phyloP scores from a whole-genome alignment of 2,888 invertebrate species.

The Protophormia terraenovae region DNA sequence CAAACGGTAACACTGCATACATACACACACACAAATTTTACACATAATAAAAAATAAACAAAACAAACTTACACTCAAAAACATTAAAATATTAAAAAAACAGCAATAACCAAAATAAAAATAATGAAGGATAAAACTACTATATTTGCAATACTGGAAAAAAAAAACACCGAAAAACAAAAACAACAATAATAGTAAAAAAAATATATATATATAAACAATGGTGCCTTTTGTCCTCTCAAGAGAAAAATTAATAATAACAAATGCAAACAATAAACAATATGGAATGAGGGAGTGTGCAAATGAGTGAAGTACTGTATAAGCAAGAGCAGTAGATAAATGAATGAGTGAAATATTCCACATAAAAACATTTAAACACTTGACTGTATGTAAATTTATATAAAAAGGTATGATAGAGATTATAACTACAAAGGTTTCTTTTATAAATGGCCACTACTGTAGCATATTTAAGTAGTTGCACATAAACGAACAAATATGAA shows the following conservation, averaged over 20 bases:
- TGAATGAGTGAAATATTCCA: neutral
- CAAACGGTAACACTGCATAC: neutral
- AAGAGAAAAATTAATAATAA: slow-evolving; percentile 64
- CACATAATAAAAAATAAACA: neutral
- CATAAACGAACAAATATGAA: neutral
- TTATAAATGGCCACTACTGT: slow-evolving; percentile 29
- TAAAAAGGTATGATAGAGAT: neutral
- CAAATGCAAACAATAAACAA: slow-evolving; percentile 62
- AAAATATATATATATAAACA: slow-evolving; percentile 49
- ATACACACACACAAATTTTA: no score
- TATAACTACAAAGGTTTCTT: neutral
- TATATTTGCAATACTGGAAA: no score
- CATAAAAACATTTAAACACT: neutral
- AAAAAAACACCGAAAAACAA: slow-evolving; percentile 15
- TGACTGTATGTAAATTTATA: neutral
- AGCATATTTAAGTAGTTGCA: slow-evolving; percentile 5
- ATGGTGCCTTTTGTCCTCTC: slow-evolving; percentile 47
- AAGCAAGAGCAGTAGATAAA: neutral
- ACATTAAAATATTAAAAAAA: neutral
- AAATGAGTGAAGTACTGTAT: neutral
- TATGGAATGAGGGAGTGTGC: neutral
- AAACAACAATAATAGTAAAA: neutral
- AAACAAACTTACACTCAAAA: slow-evolving; percentile 19
- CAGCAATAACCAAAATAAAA: neutral
- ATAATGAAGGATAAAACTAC: slow-evolving; percentile 12